phyloP scores from a whole-genome alignment of 2,888 invertebrate genomes.

The Cephus sareptanus region DNA sequence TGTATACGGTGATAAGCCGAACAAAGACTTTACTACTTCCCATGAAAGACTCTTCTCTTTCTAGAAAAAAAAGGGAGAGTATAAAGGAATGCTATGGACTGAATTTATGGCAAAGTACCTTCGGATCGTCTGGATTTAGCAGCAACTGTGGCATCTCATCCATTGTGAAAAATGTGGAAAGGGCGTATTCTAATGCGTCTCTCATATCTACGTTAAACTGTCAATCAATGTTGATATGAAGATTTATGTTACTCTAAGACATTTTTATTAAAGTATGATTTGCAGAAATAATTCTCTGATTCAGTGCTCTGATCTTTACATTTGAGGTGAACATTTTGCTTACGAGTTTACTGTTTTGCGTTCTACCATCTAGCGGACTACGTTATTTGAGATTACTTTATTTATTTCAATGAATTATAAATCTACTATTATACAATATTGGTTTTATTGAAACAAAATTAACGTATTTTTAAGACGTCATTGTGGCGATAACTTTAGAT shows the following conservation, averaged over 20 bases:
- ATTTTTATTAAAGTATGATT: too few species aligned
- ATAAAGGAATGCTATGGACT: background rate
- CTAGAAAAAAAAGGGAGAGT: constrained; percentile 35
- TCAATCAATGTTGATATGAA: constrained; percentile 36
- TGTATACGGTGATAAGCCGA: constrained; percentile 64
- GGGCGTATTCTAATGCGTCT: constrained; percentile 68
- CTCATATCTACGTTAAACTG: constrained; percentile 68
- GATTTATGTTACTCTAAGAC: background rate
- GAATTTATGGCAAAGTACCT: constrained; percentile 54
- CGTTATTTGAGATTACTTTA: too few species aligned
- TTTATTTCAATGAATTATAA: too few species aligned
- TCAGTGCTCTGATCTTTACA: too few species aligned
- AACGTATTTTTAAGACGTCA: too few species aligned
- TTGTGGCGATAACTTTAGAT: background rate
- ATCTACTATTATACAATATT: too few species aligned
- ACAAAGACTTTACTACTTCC: constrained; percentile 57
- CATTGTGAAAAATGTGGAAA: constrained; percentile 69
- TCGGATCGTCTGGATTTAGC: constrained; percentile 67
- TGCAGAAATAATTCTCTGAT: too few species aligned
- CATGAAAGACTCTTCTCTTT: constrained; percentile 41
- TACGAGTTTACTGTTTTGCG: too few species aligned
- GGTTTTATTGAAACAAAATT: too few species aligned
- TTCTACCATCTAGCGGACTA: too few species aligned
- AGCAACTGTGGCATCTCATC: constrained; percentile 70
- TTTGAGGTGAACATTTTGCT: too few species aligned